A percentile compares a stretch with the other conserved stretches of the same genome.
phyloP scores from a whole-genome alignment of 2,888 invertebrate species.

The Acrobasis consociella region DNA sequence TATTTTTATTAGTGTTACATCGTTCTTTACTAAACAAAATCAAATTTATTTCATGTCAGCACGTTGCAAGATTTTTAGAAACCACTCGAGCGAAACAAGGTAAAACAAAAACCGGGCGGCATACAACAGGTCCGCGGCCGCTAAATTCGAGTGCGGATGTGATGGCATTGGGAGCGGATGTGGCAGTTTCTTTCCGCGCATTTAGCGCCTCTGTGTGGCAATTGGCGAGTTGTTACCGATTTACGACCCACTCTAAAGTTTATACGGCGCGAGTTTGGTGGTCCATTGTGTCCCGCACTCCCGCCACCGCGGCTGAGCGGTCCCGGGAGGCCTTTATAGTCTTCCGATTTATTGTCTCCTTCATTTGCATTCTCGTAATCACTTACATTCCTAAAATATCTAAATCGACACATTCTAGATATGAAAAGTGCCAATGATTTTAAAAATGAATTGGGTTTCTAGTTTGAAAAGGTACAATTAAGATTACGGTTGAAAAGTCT shows the following conservation, averaged over 20 bases:
- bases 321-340: slow-evolving; percentile 65
- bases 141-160: slow-evolving; percentile 77
- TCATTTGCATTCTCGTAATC: slow-evolving; percentile 64
- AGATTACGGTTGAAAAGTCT: slow-evolving; percentile 28
- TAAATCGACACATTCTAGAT: slow-evolving; percentile 36
- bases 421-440: not conserved
- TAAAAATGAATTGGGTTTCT: slow-evolving; percentile 24
- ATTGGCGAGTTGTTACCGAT: slow-evolving; percentile 80
- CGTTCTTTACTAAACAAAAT: too few species aligned
- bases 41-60: not conserved
- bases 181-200: slow-evolving; percentile 63
- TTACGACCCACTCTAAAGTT: slow-evolving; percentile 76
- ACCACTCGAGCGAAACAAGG: not conserved
- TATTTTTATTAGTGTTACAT: too few species aligned
- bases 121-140: slow-evolving; percentile 28
- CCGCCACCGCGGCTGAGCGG: slow-evolving; percentile 53
- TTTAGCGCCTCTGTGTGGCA: slow-evolving; percentile 80
- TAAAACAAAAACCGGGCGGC: not conserved
- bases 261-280: slow-evolving; percentile 76
- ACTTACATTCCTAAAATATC: slow-evolving; percentile 49
- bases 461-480: slow-evolving; percentile 30
- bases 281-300: slow-evolving; percentile 69
- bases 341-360: slow-evolving; percentile 63
- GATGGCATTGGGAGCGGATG: slow-evolving; percentile 60
- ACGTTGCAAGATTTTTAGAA: not conserved